Evolutionary conservation across 2,797 vertebrate species (phyloP), one percentile per base, ranked within the genome.

Genomic region (Chaenodraco wilsoni): DNA sequence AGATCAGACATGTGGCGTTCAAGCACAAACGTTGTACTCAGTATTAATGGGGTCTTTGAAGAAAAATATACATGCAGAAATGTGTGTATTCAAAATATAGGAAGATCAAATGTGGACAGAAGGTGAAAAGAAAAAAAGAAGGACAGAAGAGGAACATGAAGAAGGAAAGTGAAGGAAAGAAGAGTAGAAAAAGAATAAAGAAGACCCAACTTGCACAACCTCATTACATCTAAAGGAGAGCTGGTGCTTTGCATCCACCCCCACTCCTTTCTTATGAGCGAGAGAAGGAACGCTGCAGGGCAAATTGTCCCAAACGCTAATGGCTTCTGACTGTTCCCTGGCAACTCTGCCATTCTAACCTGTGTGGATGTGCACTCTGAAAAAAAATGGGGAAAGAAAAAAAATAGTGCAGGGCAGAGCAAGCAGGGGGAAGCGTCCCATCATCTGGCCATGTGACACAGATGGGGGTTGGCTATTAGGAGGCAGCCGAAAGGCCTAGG

Each of bases 281-380:
- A 96, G 96, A 94, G 95, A 98, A 93, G 93, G 90, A 97, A 94
- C 94, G 97, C 98, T 97, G 95, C 95, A 96, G 98, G 98, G 97
- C 97, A 98, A 97, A 98, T 96, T 97, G 96, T 98, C 97, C 96
- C 96, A 96, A 98, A 97, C 97, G 95, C 96, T 99, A 99, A 99
- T 99, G 97, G 97, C 95, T 99, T 99, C 95, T 99, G 98, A 99
- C 98, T 98, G 97, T 97, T 99, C 96, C 97, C 95, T 98, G 97
- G 97, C 98, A 99, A 98, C 97, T 97, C 96, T 91, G 95, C 96
- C 96, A 97, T 97, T 97, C 96, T 96, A 98, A 99, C 97, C 97
- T 98, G 96, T 94, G 95, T 95, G 93, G 95, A 98, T 96, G 95
- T 96, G 94, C 96, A 95, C 95, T 96, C 95, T 84, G 84, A 93